Conservation (phyloP, 2,113 vertebrate species). For the Dunckerocampus dactyliophorus region DNA sequence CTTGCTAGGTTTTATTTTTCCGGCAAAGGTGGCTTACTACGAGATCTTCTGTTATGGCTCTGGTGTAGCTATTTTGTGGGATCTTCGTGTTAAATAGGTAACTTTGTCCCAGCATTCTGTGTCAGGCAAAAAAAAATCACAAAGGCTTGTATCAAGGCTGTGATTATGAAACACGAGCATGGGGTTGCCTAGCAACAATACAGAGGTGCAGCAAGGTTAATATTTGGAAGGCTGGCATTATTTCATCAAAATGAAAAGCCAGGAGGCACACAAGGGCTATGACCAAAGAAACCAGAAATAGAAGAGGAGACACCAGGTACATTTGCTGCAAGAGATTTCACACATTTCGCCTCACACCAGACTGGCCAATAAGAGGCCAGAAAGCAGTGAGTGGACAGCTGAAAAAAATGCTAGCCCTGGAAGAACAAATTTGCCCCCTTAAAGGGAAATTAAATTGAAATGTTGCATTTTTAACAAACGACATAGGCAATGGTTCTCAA, state of each 20-base stretch:
- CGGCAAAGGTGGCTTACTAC: too few relatives aligned
- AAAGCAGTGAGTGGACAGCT: slow-evolving; percentile 14
- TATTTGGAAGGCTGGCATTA: slow-evolving; percentile 65
- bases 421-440: neutral
- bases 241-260: slow-evolving; percentile 48
- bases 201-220: slow-evolving; percentile 72
- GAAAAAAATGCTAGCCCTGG: slow-evolving; percentile 1
- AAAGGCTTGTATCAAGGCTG: slow-evolving; percentile 29
- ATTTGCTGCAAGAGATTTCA: neutral
- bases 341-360: neutral
- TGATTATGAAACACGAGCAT: slow-evolving; percentile 53
- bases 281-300: slow-evolving; percentile 27
- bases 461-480: too few relatives aligned
- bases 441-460: neutral
- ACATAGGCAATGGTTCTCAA: too few relatives aligned
- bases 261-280: slow-evolving; percentile 13
- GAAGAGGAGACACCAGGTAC: neutral
- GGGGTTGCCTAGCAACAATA: slow-evolving; percentile 74
- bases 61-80: too few relatives aligned
- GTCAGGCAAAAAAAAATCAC: too few relatives aligned
- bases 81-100: too few relatives aligned
- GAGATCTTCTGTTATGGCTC: too few relatives aligned
- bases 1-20: too few relatives aligned
- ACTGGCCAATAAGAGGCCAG: slow-evolving; percentile 23
- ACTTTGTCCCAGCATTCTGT: too few relatives aligned